These are phyloP conservation scores for Heliocidaris erythrogramma DNA, from an alignment of 35 echinoderm and acorn worm species.

Conservation along the genomic window DNA sequence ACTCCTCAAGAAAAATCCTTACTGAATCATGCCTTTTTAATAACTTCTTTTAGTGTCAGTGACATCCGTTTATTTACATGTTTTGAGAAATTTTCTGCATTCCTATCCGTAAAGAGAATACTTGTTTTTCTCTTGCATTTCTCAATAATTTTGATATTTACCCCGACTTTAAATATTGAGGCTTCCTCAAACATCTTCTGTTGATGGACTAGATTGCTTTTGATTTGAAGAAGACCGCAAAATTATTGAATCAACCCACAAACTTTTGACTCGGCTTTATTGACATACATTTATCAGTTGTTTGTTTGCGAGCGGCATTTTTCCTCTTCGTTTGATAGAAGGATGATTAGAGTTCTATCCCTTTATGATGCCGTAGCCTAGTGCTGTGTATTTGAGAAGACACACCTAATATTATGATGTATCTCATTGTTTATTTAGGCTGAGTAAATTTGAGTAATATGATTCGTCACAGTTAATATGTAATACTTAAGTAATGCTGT, in stretches of 20 bases:
- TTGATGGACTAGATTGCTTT: conserved; percentile 41
- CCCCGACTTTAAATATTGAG: not conserved
- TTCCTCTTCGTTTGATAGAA: not conserved
- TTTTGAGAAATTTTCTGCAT: not conserved
- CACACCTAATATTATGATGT: not conserved
- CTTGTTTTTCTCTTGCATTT: not conserved
- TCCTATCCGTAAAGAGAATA: not conserved
- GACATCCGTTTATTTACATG: not conserved
- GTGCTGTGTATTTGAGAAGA: not conserved
- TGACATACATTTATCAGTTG: conserved; percentile 23
- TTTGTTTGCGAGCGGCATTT: not conserved
- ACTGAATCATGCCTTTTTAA: not conserved
- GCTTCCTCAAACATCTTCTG: conserved; percentile 34
- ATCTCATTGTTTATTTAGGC: conserved; percentile 18
- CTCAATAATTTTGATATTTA: conserved; percentile 29
- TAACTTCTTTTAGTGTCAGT: not conserved
- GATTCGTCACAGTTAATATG: not conserved
- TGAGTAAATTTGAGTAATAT: conserved; percentile 27
- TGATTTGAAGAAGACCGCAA: conserved; percentile 3
- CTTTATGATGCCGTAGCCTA: not conserved
- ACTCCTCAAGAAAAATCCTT: not conserved
- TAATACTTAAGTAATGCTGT: not conserved
- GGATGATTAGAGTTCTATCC: not conserved
- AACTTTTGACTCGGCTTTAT: conserved; percentile 13
- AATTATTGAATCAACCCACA: conserved; percentile 26